These are phyloP conservation scores for Adelosebastes latens DNA, from an alignment of 2,797 vertebrate species.

Conservation along the genomic window DNA sequence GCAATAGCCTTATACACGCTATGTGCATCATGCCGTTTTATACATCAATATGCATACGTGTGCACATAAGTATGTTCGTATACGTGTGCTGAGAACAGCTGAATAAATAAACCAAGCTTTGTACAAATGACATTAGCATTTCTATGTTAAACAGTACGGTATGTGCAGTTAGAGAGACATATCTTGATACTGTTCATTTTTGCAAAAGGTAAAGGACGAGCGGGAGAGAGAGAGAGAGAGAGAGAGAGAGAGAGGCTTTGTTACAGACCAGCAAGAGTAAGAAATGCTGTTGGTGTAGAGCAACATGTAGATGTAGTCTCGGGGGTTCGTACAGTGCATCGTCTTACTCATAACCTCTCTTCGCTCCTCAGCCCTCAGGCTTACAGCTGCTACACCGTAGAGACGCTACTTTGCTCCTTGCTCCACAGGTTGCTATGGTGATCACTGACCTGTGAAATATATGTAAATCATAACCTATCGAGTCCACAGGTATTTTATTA, in stretches of 20 bases:
- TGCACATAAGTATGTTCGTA: not conserved
- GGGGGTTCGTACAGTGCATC: constrained; percentile 5
- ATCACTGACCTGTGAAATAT: constrained; percentile 59
- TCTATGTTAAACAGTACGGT: not conserved
- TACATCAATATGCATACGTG: not conserved
- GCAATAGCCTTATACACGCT: not conserved
- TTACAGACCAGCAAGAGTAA: not conserved
- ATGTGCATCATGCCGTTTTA: not conserved
- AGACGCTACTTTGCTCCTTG: constrained; percentile 23
- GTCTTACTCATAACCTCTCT: constrained; percentile 54
- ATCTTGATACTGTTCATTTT: not conserved
- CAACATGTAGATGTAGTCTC: constrained; percentile 38
- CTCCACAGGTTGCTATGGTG: constrained; percentile 71
- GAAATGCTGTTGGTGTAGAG: constrained; percentile 1
- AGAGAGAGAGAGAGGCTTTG: not conserved
- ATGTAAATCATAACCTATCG: constrained; percentile 53
- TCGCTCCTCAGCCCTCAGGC: constrained; percentile 46
- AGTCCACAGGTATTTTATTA: constrained; percentile 35
- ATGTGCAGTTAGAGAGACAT: not conserved
- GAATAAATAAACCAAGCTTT: not conserved
- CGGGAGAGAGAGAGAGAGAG: not conserved
- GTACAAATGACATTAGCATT: not conserved
- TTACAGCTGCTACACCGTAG: constrained; percentile 38
- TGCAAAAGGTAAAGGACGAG: not conserved
- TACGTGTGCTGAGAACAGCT: not conserved